A percentile compares a stretch with the other conserved stretches of the same genome.
These are phyloP conservation scores for Tringa solitaria DNA, from an alignment of 2,113 vertebrate genomes.

Conservation along the genomic window DNA sequence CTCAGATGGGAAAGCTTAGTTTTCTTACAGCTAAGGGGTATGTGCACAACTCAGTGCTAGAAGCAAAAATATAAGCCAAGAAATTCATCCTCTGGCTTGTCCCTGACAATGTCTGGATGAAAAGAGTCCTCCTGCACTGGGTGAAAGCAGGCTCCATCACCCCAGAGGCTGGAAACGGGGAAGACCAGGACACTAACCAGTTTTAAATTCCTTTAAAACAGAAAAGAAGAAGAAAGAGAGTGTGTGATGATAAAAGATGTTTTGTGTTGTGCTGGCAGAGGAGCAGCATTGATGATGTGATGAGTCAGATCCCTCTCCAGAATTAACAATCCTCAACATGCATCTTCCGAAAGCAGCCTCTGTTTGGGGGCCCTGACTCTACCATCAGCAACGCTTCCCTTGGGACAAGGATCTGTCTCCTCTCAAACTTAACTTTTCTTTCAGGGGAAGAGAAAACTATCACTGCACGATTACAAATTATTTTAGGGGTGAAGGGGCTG, in stretches of 20 bases:
- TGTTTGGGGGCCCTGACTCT: background rate
- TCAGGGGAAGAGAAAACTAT: background rate
- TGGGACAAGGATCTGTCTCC: conserved; percentile 35
- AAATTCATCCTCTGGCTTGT: background rate
- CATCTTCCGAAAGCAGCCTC: conserved; percentile 24
- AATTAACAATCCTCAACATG: background rate
- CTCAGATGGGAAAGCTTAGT: background rate
- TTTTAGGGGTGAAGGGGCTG: background rate
- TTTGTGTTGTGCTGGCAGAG: conserved; percentile 40
- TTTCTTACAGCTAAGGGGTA: background rate
- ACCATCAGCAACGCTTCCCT: background rate
- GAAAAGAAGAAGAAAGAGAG: background rate
- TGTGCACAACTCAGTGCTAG: background rate
- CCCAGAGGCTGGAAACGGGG: background rate
- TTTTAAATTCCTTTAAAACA: background rate
- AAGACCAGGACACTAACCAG: background rate
- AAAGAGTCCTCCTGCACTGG: background rate
- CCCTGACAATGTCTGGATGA: background rate
- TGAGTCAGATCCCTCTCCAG: conserved; percentile 42
- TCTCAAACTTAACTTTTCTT: background rate
- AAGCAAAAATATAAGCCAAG: background rate
- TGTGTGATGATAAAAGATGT: conserved; percentile 11
- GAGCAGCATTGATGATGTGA: conserved; percentile 27
- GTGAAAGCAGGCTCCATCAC: background rate
- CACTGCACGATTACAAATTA: background rate